phyloP scores from a whole-genome alignment of 2,113 vertebrate species.

The Aplodontia rufa region DNA sequence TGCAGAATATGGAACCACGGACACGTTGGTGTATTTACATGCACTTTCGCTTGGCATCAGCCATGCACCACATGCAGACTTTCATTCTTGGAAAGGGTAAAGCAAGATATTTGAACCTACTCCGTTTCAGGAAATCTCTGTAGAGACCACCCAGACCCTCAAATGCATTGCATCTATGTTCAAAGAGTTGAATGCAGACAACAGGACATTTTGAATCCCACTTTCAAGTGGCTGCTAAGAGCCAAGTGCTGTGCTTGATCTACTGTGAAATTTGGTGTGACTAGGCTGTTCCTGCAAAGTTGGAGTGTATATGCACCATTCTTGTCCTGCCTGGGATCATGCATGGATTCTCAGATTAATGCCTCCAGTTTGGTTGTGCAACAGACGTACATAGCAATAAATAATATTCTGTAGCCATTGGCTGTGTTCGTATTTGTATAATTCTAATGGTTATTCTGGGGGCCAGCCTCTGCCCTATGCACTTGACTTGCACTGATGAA shows the following conservation, averaged over 20 bases:
- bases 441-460: not conserved
- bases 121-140: not conserved
- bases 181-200: not conserved
- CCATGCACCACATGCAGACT: not conserved
- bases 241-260: not conserved
- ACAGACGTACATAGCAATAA: not conserved
- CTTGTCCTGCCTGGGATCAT: not conserved
- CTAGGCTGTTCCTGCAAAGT: not conserved
- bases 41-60: not conserved
- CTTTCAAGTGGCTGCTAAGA: not conserved
- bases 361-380: not conserved
- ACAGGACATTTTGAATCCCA: not conserved
- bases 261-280: not conserved
- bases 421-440: not conserved
- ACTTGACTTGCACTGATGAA: not conserved
- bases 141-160: not conserved
- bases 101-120: not conserved
- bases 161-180: not conserved
- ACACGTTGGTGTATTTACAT: not conserved
- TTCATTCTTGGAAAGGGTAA: slow-evolving; percentile 17
- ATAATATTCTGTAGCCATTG: not conserved
- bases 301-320: not conserved
- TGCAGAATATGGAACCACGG: not conserved
- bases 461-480: not conserved
- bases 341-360: not conserved